Percentiles rank a stretch among this genome's conserved stretches.
Conservation (phyloP, 2,113 vertebrate genomes). For the Myotis yumanensis region DNA sequence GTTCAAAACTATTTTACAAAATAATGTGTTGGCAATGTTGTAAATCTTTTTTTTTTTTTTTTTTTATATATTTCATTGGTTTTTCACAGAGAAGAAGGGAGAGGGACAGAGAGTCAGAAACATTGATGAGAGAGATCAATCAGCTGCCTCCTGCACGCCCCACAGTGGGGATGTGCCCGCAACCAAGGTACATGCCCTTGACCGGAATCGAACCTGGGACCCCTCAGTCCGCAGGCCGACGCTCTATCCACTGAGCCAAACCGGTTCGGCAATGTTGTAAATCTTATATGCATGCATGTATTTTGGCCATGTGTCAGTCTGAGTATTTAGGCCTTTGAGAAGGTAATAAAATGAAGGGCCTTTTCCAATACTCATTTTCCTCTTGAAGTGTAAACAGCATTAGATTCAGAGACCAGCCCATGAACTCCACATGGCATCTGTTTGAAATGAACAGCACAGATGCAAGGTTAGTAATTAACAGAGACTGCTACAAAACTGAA, state of each 20-base stretch:
- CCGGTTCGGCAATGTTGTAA: not conserved
- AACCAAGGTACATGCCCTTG: too few relatives aligned
- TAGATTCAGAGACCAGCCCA: not conserved
- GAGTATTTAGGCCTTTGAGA: not conserved
- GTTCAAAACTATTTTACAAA: slow-evolving; percentile 27
- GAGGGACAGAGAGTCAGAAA: too few relatives aligned
- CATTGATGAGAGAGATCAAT: too few relatives aligned
- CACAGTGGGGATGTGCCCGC: too few relatives aligned
- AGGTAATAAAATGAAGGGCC: not conserved
- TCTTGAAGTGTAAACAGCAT: not conserved
- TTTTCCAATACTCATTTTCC: not conserved
- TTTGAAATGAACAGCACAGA: not conserved
- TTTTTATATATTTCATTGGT: too few relatives aligned
- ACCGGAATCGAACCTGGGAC: too few relatives aligned
- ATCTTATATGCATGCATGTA: not conserved
- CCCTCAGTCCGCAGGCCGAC: too few relatives aligned
- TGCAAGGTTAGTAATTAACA: not conserved
- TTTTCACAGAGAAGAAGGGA: too few relatives aligned
- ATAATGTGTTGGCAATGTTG: not conserved
- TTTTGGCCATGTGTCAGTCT: not conserved
- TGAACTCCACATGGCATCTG: not conserved
- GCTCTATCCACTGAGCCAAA: too few relatives aligned
- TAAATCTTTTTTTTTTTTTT: too few relatives aligned
- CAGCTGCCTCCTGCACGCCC: too few relatives aligned
- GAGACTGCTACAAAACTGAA: not conserved